Percentiles rank a stretch among this genome's conserved stretches.
phyloP scores from a whole-genome alignment of 2,888 invertebrate genomes.

The Ephialtes manifestator region DNA sequence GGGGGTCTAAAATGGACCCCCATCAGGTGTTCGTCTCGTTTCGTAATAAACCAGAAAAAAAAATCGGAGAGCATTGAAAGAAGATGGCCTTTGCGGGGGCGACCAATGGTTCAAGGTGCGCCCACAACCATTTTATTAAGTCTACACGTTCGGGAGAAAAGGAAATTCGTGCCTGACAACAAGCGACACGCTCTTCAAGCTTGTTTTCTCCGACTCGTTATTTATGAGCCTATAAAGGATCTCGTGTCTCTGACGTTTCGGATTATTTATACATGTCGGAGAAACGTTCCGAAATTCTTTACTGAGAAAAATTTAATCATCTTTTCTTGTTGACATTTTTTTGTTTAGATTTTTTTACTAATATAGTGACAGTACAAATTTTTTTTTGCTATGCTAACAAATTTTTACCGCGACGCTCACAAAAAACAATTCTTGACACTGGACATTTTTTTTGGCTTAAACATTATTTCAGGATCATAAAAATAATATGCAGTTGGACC shows the following conservation, averaged over 20 bases:
- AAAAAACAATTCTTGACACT: too few relatives aligned
- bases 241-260: slow-evolving; percentile 22
- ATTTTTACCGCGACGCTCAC: too few relatives aligned
- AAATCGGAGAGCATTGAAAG: background rate
- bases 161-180: slow-evolving; percentile 36
- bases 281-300: slow-evolving; percentile 26
- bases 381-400: too few relatives aligned
- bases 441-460: too few relatives aligned
- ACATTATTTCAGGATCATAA: too few relatives aligned
- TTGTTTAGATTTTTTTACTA: too few relatives aligned
- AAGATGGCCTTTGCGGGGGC: slow-evolving; percentile 27
- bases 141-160: background rate
- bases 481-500: too few relatives aligned
- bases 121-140: slow-evolving; percentile 16
- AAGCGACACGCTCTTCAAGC: slow-evolving; percentile 11
- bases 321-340: background rate
- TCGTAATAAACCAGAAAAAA: slow-evolving; percentile 9
- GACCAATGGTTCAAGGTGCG: slow-evolving; percentile 10
- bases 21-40: slow-evolving; percentile 30
- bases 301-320: background rate
- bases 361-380: too few relatives aligned
- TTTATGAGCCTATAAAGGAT: slow-evolving; percentile 45
- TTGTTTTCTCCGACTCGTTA: slow-evolving; percentile 34
- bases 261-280: slow-evolving; percentile 24
- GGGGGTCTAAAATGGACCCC: background rate